Evolutionary conservation across 2,888 invertebrate genomes (phyloP), one percentile per base, ranked within the genome.

Genomic region (Pterostichus niger): DNA sequence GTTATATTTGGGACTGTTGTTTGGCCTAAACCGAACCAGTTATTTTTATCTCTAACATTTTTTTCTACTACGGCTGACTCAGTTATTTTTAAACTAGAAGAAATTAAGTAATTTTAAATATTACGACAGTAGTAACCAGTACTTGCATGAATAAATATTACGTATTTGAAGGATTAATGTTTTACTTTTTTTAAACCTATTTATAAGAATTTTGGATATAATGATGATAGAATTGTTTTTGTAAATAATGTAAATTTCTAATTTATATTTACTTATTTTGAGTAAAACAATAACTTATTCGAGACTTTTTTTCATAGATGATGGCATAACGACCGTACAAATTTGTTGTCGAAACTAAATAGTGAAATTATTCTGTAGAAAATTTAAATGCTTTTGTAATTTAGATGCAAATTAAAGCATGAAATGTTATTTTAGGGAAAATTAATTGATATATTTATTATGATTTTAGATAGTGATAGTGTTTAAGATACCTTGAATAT

Each of bases 401-500:
- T 9, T 73, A 9, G 17, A 44, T 44, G 40, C 0, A 40, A 5
- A 40, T 40, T 40, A 40, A 7, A 49, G n/a, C 13, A 49, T 13
- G 49, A n/a, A 6, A n/a, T 49, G 49, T 49, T 49, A 49, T 49
- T 49, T 49, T 59, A 15, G 17, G 40, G 31, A 15, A 73, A 46
- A 44, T 44, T 44, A 46, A 71, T 44, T 44, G n/a, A 46, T 17
- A 31, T 59, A 11, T 59, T 59, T 59, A 31, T 59, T 24, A 59
- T 17, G 35, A n/a, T 49, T 49, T 1, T 13, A 35, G 33, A 54
- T 76, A 76, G 76, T 76, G 15, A 77, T 56, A 59, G 40, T 17
- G 59, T 73, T 3, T 40, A 15, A 44, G 31, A 24, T 76, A 82
- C 82, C 82, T 82, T 82, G 76, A 76, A 82, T 82, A 89, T 85